Evolutionary conservation across 2,888 invertebrate genomes (phyloP), one percentile per base, ranked within the genome.

Genomic region (Congeria kusceri): DNA sequence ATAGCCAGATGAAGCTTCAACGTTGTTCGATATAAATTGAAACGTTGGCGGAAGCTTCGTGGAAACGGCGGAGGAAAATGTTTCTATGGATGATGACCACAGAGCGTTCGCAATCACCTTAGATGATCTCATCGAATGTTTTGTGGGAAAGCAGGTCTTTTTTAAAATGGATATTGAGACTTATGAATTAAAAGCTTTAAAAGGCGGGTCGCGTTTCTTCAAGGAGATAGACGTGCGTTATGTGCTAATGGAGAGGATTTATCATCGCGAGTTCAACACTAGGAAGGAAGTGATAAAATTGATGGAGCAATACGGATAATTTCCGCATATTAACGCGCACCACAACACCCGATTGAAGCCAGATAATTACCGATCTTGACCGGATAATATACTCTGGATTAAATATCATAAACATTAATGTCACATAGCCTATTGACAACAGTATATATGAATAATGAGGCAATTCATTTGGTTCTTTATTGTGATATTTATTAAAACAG

Each of bases 91-190:
- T 23, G 63, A 67, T 32, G 64, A 49, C 3, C 69, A 72, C 11
- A 47, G 57, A 25, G 85, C 85, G 13, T 72, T 77, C 57, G 82
- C 88, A 1, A 81, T 90, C 23, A 68, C 80, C 4, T 56, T 90
- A 53, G 87, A 89, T 70, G 88, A 90, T 70, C 74, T 90, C 11
- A 46, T 87, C 18, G 77, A 69, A 13, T 44, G 85, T 5, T 80
- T 87, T 27, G 66, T 64, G 11, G 65, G 79, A 3, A 77, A 74
- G 23, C 64, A 77, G 18, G 85, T 89, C 32, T 87, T 88, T 44
- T 78, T 91, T 13, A 91, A 91, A 67, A 86, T 91, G 76, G 90
- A 91, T 66, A 84, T 89, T n/a, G 90, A 91, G 68, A 88, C 88
- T 0, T 84, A 82, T 28, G 90, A 91, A 59, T 76, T 80, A 28